Evolutionary conservation across 2,113 vertebrate species (phyloP), one percentile per base, ranked within the genome.

Genomic region (Menura novaehollandiae): DNA sequence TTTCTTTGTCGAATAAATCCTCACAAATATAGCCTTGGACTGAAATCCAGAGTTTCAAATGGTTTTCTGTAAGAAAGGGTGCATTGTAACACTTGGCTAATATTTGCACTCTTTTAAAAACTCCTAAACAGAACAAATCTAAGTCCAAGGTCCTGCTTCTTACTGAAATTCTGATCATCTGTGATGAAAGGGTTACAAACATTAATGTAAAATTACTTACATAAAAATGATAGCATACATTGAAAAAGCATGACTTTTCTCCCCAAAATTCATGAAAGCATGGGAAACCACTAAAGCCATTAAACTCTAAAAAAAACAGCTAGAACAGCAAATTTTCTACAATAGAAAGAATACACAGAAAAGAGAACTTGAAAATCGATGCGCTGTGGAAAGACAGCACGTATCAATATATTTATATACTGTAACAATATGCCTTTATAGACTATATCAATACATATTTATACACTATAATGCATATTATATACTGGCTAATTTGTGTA

Each of bases 1-100:
- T 55, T 79, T 95, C 82, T 95, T 85, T 96, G 86, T 95, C 85
- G 85, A 97, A 91, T 89, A 97, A 96, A 96, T 84, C 93, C 76
- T 93, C 76, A 85, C 86, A 96, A 93, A 97, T 74, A 81, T 4
- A 96, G 69, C 33, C 73, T 41, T 81, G 73, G 63, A 91, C 88
- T 74, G 55, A 95, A 96, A 95, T 85, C 69, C 85, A 39, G 73
- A 81, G 76, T 95, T 94, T 95, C 82, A 92, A 95, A 88, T 89
- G 63, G 47, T 53, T 82, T 69, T 51, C 58, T 89, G 17, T 46
- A 89, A 93, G 66, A 97, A 96, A 91, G 77, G 21, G 33, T 73
- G 49, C 79, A 78, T 85, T 95, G 77, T 94, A 92, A 87, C 67
- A 69, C 53, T 88, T 79, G 51, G 76, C 37, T 89, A 95, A 73